Conservation (phyloP, 2,113 vertebrate species). For the Alouatta palliata region DNA sequence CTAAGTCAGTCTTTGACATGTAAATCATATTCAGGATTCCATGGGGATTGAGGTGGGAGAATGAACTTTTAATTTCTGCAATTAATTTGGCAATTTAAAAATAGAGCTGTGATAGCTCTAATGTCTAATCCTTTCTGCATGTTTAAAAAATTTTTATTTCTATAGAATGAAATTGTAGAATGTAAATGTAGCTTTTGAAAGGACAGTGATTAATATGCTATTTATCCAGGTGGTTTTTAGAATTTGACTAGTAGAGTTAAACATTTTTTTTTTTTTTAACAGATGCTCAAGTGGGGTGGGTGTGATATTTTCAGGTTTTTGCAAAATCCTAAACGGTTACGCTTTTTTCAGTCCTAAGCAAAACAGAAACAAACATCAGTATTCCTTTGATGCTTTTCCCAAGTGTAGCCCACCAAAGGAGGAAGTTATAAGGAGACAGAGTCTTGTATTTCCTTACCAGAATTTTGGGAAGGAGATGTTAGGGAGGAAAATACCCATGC, state of each 20-base stretch:
- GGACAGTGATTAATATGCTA: neutral
- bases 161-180: neutral
- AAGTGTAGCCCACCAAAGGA: neutral
- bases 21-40: constrained; percentile 49
- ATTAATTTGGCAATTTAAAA: constrained; percentile 61
- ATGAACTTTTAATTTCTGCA: constrained; percentile 50
- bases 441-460: neutral
- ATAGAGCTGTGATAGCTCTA: neutral
- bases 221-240: constrained; percentile 19
- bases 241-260: constrained; percentile 1
- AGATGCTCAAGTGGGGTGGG: neutral
- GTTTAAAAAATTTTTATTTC: constrained; percentile 13
- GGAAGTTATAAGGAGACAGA: neutral
- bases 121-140: neutral
- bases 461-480: constrained; percentile 19
- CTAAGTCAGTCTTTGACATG: constrained; percentile 49
- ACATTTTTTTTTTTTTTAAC: neutral
- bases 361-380: neutral
- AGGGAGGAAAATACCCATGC: neutral
- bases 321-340: neutral
- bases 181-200: constrained; percentile 41
- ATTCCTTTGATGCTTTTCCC: constrained; percentile 27
- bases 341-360: constrained; percentile 21
- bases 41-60: neutral
- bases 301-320: constrained; percentile 26